These are phyloP conservation scores for Ahaetulla prasina DNA, from an alignment of 2,113 vertebrate species.

Conservation along the genomic window DNA sequence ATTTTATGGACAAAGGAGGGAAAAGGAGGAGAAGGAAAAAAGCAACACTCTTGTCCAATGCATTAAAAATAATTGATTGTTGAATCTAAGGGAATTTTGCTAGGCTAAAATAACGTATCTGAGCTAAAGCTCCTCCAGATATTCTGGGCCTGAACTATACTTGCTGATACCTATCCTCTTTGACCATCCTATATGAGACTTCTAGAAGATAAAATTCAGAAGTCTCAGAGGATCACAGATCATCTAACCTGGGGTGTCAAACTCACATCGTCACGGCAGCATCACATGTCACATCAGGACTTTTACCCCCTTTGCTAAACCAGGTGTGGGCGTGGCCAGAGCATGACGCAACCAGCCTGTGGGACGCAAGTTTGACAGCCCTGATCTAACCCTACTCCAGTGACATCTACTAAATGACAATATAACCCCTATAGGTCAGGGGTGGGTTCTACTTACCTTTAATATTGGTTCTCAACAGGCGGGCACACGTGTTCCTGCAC, in stretches of 20 bases:
- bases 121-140: neutral
- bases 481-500: too few species aligned
- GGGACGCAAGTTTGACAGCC: too few species aligned
- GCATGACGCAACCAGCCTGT: too few species aligned
- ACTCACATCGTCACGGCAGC: too few species aligned
- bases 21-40: too few species aligned
- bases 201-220: neutral
- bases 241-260: neutral
- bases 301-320: too few species aligned
- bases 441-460: too few species aligned
- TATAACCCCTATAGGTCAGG: neutral
- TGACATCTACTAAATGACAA: neutral
- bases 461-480: too few species aligned
- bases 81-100: constrained; percentile 19
- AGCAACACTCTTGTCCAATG: neutral
- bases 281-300: too few species aligned
- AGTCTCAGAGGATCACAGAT: neutral
- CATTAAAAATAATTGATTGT: neutral
- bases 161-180: neutral
- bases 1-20: constrained; percentile 27
- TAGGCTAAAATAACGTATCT: neutral
- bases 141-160: neutral
- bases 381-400: neutral
- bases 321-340: rapidly evolving
- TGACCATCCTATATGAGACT: neutral